A percentile compares a stretch with the other conserved stretches of the same genome.
Evolutionary conservation across 2,113 vertebrate species (phyloP).

Genomic region (Urocolius indicus): DNA sequence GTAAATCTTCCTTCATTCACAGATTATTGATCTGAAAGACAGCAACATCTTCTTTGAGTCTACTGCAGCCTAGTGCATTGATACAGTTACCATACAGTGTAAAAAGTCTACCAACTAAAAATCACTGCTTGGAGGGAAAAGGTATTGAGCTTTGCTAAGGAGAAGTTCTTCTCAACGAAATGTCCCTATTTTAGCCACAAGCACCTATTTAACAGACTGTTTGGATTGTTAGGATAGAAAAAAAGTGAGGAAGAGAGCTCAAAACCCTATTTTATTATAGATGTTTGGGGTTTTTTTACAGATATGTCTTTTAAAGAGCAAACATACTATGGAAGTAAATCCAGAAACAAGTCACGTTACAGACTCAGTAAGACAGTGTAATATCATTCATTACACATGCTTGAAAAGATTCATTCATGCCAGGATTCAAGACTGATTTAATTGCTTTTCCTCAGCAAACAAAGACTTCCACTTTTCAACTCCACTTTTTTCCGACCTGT

Average conservation of each 20-base stretch:
- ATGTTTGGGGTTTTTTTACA: not conserved
- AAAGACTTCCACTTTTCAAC: constrained; percentile 13
- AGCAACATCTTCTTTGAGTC: not conserved
- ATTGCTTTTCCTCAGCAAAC: not conserved
- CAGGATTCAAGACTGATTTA: not conserved
- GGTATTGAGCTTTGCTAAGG: not conserved
- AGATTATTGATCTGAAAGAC: not conserved
- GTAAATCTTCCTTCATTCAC: not conserved
- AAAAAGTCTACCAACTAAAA: not conserved
- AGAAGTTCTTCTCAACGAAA: not conserved
- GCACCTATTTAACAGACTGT: not conserved
- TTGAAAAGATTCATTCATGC: constrained; percentile 37
- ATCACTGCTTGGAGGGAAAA: not conserved
- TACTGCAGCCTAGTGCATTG: not conserved
- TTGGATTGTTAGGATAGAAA: not conserved
- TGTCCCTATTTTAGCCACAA: not conserved
- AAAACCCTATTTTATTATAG: not conserved
- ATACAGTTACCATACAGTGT: not conserved
- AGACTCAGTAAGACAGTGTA: not conserved
- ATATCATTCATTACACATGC: constrained; percentile 20
- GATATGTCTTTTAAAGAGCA: not conserved
- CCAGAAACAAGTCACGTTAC: constrained; percentile 14
- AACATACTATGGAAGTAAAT: not conserved
- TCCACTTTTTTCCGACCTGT: not conserved
- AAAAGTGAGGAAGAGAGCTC: not conserved